These are phyloP conservation scores for Archegozetes longisetosus DNA, from an alignment of 1,140 invertebrate species.

Conservation along the genomic window DNA sequence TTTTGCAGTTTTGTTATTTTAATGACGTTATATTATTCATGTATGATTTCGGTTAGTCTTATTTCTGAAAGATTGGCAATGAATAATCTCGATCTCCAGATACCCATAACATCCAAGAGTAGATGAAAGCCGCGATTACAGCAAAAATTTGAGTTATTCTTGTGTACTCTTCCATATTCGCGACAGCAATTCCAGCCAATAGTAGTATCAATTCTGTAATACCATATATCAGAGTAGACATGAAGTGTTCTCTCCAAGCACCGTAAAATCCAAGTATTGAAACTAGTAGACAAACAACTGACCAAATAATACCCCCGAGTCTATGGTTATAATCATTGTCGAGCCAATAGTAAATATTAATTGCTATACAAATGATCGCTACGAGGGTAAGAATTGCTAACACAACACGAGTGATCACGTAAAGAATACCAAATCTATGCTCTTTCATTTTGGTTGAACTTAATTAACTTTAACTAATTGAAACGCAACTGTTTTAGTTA, in stretches of 20 bases:
- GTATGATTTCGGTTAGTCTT: too few relatives aligned
- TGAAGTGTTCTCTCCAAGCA: not conserved
- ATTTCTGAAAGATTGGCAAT: too few relatives aligned
- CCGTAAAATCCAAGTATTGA: not conserved
- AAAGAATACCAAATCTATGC: constrained; percentile 1
- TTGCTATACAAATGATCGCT: not conserved
- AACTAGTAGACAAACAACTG: not conserved
- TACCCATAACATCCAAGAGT: not conserved
- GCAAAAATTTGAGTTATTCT: not conserved
- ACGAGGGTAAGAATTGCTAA: not conserved
- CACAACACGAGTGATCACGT: constrained; percentile 2
- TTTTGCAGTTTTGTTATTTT: too few relatives aligned
- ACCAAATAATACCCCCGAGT: not conserved
- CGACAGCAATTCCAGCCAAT: not conserved
- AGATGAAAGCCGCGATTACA: not conserved
- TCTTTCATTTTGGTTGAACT: too few relatives aligned
- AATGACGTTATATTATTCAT: too few relatives aligned
- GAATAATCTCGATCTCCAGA: not conserved
- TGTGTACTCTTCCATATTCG: not conserved
- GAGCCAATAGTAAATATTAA: not conserved
- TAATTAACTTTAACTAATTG: too few relatives aligned
- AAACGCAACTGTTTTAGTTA: too few relatives aligned
- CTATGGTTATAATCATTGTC: not conserved
- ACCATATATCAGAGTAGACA: not conserved
- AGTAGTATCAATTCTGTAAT: not conserved